Conservation (phyloP, 2,113 vertebrate species). For the Oreochromis spilurus region DNA sequence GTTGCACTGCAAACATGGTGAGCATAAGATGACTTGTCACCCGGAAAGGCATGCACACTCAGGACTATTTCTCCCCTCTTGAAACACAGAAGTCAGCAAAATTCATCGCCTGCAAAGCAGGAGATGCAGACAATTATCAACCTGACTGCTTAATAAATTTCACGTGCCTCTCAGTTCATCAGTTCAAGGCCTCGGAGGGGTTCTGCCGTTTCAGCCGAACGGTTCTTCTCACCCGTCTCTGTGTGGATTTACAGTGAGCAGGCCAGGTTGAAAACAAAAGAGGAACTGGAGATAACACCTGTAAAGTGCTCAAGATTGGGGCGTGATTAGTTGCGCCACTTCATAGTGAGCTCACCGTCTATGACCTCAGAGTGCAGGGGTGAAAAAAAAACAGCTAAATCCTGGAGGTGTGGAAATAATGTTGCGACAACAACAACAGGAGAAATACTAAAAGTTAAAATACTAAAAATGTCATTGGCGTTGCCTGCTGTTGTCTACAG, state of each 20-base stretch:
- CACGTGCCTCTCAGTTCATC: background rate
- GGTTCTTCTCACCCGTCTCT: background rate
- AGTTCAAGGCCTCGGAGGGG: background rate
- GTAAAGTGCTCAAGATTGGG: conserved; percentile 5
- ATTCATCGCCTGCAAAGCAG: background rate
- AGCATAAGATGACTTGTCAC: background rate
- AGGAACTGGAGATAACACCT: background rate
- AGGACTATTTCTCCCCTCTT: background rate
- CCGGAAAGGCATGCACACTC: background rate
- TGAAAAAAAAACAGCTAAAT: background rate
- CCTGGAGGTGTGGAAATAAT: conserved; percentile 23
- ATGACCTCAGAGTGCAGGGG: background rate
- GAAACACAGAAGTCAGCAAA: conserved; percentile 27
- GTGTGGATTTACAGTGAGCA: background rate
- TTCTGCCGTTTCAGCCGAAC: background rate
- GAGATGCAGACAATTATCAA: conserved; percentile 20
- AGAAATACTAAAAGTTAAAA: conserved; percentile 7
- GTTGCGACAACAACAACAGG: conserved; percentile 13
- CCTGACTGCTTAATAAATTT: background rate
- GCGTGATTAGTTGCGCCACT: conserved; percentile 1
- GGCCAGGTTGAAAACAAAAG: background rate
- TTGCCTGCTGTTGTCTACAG: conserved; percentile 45
- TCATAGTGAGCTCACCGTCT: conserved; percentile 18
- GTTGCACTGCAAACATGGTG: background rate
- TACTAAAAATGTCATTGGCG: conserved; percentile 22